phyloP scores from a whole-genome alignment of 2,888 invertebrate species.

The Hemistola chrysoprasaria region DNA sequence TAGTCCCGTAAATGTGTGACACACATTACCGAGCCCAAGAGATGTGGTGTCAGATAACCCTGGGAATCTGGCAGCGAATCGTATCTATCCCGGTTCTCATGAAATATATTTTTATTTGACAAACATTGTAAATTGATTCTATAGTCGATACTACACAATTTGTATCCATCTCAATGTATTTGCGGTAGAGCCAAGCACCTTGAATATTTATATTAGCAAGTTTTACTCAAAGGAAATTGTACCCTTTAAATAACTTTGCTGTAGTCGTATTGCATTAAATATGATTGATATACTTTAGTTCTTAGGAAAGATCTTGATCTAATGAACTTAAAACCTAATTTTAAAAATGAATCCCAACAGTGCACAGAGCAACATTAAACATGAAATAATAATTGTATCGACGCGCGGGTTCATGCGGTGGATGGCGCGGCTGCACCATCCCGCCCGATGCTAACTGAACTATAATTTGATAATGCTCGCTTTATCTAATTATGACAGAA shows the following conservation, averaged over 20 bases:
- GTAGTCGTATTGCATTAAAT: no score
- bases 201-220: no score
- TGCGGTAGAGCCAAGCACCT: no score
- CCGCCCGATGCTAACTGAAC: conserved; percentile 62
- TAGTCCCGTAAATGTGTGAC: conserved; percentile 39
- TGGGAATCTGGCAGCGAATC: conserved; percentile 61
- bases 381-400: conserved; percentile 46
- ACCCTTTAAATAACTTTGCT: no score
- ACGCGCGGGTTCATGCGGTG: conserved; percentile 30
- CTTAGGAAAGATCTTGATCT: no score
- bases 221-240: no score
- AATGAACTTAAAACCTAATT: conserved; percentile 1
- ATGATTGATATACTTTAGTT: no score
- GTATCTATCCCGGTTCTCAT: conserved; percentile 15
- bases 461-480: conserved; percentile 75
- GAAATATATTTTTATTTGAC: conserved; percentile 19
- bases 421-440: conserved; percentile 36
- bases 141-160: conserved; percentile 6
- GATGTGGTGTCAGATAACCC: conserved; percentile 61
- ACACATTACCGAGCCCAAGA: conserved; percentile 37
- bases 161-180: conserved; percentile 6
- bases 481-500: conserved; percentile 76
- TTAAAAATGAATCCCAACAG: conserved; percentile 21
- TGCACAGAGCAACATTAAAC: conserved; percentile 19
- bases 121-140: conserved; percentile 20